Base-by-base conservation (phyloP, 2,113 vertebrate species). In the Engraulis encrasicolus region DNA sequence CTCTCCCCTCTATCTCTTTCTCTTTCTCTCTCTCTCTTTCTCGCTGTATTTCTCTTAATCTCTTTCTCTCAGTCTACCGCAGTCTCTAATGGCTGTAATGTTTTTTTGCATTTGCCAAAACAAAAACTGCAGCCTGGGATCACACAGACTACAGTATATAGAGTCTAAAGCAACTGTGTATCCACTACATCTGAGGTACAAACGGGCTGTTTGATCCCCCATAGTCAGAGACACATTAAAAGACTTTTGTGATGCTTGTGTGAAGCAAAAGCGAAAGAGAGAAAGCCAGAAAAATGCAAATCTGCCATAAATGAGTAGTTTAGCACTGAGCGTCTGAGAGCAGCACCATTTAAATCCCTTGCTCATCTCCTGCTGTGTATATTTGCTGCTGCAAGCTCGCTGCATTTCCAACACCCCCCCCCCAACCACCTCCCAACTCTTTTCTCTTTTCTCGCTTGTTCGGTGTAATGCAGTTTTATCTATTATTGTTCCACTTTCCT, bases 381-480 rank as follows among this genome's bases (percentile, higher is more conserved):
- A 85, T 89, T 88, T 91, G 86, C 87, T 82, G 83, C 85, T 79
- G 85, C 83, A 87, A 66, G 84, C 90, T 90, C 90, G 86, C 86
- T 90, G 88, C 90, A 90, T 54, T 85, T 82, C 85, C 90, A 91
- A 92, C 78, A 52, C 89, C 85, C 81, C 50, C 89, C 90, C 61
- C 84, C 80, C 91, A n/a, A n/a, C n/a, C n/a, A n/a, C n/a, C n/a
- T n/a, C n/a, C n/a, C n/a, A n/a, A n/a, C 89, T 90, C 80, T 84
- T 85, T 89, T 86, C 78, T 84, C 81, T 52, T 19, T 66, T 14
- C 66, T 15, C 66, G 18, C 66, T 74, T 12, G 11, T 14, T 31
- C 11, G 34, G 12, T 74, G 66, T 74, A 74, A 74, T 34, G 27
- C 66, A 74, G 66, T 74, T 74, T 36, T 74, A 27, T 74, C 66